Evolutionary conservation across 2,888 invertebrate genomes (phyloP).

Genomic region (Aphidius colemani): DNA sequence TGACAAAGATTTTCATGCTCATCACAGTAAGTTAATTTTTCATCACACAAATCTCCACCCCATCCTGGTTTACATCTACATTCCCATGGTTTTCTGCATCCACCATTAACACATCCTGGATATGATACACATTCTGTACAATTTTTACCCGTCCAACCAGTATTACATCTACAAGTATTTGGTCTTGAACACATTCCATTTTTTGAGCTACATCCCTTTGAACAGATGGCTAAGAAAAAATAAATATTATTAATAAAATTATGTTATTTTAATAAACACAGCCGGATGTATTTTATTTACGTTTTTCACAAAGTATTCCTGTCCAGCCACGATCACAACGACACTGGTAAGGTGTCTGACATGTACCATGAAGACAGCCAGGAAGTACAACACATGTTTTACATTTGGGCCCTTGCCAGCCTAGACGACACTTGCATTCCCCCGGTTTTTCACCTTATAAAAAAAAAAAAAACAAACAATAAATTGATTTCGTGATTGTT

Average conservation of each 20-base stretch:
- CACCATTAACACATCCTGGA: slow-evolving; percentile 87
- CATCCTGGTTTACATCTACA: slow-evolving; percentile 86
- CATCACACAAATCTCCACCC: slow-evolving; percentile 91
- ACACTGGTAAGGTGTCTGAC: slow-evolving; percentile 88
- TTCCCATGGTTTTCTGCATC: slow-evolving; percentile 86
- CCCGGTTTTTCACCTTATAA: slow-evolving; percentile 65
- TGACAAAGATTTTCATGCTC: slow-evolving; percentile 75
- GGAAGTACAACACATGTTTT: slow-evolving; percentile 86
- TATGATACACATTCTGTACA: slow-evolving; percentile 80
- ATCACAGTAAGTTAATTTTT: slow-evolving; percentile 85
- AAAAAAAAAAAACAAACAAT: too few relatives aligned
- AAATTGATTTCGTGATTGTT: too few relatives aligned
- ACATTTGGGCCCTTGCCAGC: slow-evolving; percentile 87
- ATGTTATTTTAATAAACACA: background rate
- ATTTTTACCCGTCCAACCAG: slow-evolving; percentile 83
- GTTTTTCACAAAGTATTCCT: slow-evolving; percentile 83
- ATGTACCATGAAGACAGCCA: slow-evolving; percentile 89
- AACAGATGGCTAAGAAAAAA: slow-evolving; percentile 75
- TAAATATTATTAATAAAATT: slow-evolving; percentile 13
- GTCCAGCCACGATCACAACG: slow-evolving; percentile 90
- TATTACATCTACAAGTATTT: slow-evolving; percentile 82
- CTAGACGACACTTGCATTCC: slow-evolving; percentile 85
- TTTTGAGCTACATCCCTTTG: slow-evolving; percentile 79
- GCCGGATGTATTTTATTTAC: slow-evolving; percentile 63
- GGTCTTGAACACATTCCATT: slow-evolving; percentile 84